A percentile compares a stretch with the other conserved stretches of the same genome.
phyloP scores from a whole-genome alignment of 2,888 invertebrate genomes.

The Azorinus chamasolen region DNA sequence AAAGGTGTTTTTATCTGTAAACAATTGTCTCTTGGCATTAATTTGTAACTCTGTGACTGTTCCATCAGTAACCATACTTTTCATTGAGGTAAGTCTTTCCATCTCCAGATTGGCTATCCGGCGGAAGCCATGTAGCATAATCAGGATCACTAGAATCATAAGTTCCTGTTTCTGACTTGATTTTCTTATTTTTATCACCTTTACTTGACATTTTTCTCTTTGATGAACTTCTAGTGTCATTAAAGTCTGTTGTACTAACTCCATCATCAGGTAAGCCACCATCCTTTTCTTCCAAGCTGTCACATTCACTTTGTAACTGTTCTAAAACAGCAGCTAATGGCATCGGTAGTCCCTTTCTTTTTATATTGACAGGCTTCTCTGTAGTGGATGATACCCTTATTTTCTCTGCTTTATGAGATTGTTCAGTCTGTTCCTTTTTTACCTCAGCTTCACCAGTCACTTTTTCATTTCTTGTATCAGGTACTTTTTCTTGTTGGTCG shows the following conservation, averaged over 20 bases:
- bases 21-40: too few relatives aligned
- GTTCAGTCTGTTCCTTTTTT: neutral
- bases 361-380: neutral
- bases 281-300: slow-evolving; percentile 8
- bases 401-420: too few relatives aligned
- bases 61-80: slow-evolving; percentile 91
- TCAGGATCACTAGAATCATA: slow-evolving; percentile 87
- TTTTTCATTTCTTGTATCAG: slow-evolving; percentile 10
- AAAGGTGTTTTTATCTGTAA: too few relatives aligned
- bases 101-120: slow-evolving; percentile 91
- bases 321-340: slow-evolving; percentile 59
- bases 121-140: slow-evolving; percentile 93
- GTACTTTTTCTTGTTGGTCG: slow-evolving; percentile 7
- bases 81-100: slow-evolving; percentile 92
- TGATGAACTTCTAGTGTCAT: neutral
- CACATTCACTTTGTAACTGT: slow-evolving; percentile 53
- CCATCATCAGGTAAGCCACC: slow-evolving; percentile 1
- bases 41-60: too few relatives aligned
- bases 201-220: slow-evolving; percentile 40
- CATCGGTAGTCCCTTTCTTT: slow-evolving; percentile 42
- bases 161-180: slow-evolving; percentile 22
- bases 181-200: slow-evolving; percentile 30
- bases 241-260: too few relatives aligned
- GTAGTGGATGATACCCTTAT: neutral
- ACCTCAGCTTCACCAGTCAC: neutral